These are phyloP conservation scores for Battus philenor DNA, from an alignment of 1,140 invertebrate species.

Conservation along the genomic window DNA sequence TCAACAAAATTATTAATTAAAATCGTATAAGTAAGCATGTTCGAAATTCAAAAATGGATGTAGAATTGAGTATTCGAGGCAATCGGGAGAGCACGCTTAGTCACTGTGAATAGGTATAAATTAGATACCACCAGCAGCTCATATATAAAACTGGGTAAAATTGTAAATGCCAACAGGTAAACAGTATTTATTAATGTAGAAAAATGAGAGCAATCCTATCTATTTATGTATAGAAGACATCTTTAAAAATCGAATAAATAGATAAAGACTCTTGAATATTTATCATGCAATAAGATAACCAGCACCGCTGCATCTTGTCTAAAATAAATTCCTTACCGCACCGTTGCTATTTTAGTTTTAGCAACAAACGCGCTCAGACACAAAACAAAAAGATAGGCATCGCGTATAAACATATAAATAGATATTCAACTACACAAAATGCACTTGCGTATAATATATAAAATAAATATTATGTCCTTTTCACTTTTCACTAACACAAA, in stretches of 20 bases:
- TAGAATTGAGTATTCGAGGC: too few species aligned
- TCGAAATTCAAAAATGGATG: neutral
- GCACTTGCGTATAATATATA: too few species aligned
- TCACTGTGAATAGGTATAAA: too few species aligned
- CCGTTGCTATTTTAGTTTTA: conserved; percentile 54
- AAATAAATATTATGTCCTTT: conserved; percentile 20
- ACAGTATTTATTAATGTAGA: neutral
- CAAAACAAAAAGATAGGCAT: conserved; percentile 33
- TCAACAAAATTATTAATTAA: too few species aligned
- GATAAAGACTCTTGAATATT: conserved; percentile 8
- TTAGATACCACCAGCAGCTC: too few species aligned
- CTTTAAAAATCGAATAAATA: neutral
- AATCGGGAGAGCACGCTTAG: too few species aligned
- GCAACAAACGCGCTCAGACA: conserved; percentile 52
- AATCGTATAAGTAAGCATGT: too few species aligned
- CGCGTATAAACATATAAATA: conserved; percentile 25
- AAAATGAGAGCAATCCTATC: neutral
- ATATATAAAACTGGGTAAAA: too few species aligned
- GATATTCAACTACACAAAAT: conserved; percentile 42
- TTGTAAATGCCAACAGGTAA: neutral
- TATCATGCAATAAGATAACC: conserved; percentile 1
- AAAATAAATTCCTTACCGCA: conserved; percentile 61
- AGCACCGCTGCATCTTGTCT: conserved; percentile 36
- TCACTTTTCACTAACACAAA: conserved; percentile 26
- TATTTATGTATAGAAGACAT: neutral